Conservation (phyloP, 2,797 vertebrate genomes). For the Notamacropus eugenii region DNA sequence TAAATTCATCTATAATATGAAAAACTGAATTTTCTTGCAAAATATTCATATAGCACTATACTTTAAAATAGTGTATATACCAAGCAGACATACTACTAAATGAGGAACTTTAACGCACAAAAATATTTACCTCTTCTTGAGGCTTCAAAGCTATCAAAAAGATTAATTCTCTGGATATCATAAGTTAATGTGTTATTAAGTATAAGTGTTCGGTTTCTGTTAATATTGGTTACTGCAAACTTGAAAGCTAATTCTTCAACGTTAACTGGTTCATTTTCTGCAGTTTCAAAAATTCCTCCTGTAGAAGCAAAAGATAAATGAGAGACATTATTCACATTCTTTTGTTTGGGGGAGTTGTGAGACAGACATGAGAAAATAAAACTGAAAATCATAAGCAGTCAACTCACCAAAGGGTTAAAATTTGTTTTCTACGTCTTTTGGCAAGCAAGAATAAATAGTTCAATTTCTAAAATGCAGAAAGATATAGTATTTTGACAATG, state of each 20-base stretch:
- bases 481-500: not conserved
- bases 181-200: slow-evolving; percentile 99
- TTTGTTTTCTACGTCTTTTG: not conserved
- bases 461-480: not conserved
- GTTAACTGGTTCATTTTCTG: slow-evolving; percentile 97
- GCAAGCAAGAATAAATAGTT: not conserved
- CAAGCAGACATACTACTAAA: slow-evolving; percentile 31
- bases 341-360: not conserved
- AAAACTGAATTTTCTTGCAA: slow-evolving; percentile 9
- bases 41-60: slow-evolving; percentile 4
- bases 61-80: slow-evolving; percentile 15
- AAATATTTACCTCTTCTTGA: slow-evolving; percentile 93
- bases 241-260: slow-evolving; percentile 99
- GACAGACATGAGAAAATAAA: slow-evolving; percentile 46
- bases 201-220: slow-evolving; percentile 97
- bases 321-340: slow-evolving; percentile 66
- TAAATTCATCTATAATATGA: slow-evolving; percentile 27
- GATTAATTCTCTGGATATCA: slow-evolving; percentile 98
- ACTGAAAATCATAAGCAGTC: slow-evolving; percentile 19
- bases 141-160: slow-evolving; percentile 98
- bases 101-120: slow-evolving; percentile 66
- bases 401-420: not conserved
- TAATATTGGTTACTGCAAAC: slow-evolving; percentile 98
- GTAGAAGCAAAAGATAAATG: slow-evolving; percentile 80
- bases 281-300: slow-evolving; percentile 99